Percentiles rank a stretch among this genome's conserved stretches.
Evolutionary conservation across 2,888 invertebrate genomes (phyloP).

Genomic region (Tetragonisca angustula): DNA sequence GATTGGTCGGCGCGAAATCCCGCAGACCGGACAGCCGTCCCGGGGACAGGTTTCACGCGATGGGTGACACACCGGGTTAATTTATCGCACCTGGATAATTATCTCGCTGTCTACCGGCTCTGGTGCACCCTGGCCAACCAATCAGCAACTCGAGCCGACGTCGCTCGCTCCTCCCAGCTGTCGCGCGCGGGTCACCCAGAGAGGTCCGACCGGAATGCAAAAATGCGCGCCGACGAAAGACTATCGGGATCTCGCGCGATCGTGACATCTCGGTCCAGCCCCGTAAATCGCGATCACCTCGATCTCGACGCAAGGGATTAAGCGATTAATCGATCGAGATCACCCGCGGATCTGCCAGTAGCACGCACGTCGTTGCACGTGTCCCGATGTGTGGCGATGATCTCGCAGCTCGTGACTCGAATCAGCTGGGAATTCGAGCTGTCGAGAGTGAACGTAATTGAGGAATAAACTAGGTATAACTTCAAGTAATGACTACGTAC

Average conservation of each 20-base stretch:
- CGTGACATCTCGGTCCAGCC: constrained; percentile 47
- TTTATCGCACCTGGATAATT: constrained; percentile 79
- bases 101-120: constrained; percentile 72
- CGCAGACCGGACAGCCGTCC: constrained; percentile 65
- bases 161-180: constrained; percentile 66
- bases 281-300: constrained; percentile 56
- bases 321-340: constrained; percentile 51
- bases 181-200: constrained; percentile 61
- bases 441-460: too few species aligned
- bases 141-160: constrained; percentile 48
- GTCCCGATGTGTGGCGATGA: not conserved
- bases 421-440: too few species aligned
- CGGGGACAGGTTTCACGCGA: constrained; percentile 78
- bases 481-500: too few species aligned
- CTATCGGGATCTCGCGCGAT: constrained; percentile 28
- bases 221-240: constrained; percentile 52
- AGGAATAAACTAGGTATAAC: too few species aligned
- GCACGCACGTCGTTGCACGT: constrained; percentile 3
- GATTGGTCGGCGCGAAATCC: constrained; percentile 72
- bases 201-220: constrained; percentile 34
- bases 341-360: constrained; percentile 1
- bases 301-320: constrained; percentile 34
- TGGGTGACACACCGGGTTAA: constrained; percentile 77
- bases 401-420: not conserved
- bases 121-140: constrained; percentile 63